Evolutionary conservation across 2,113 vertebrate species (phyloP), one percentile per base, ranked within the genome.

Genomic region (Corythaeola cristata): DNA sequence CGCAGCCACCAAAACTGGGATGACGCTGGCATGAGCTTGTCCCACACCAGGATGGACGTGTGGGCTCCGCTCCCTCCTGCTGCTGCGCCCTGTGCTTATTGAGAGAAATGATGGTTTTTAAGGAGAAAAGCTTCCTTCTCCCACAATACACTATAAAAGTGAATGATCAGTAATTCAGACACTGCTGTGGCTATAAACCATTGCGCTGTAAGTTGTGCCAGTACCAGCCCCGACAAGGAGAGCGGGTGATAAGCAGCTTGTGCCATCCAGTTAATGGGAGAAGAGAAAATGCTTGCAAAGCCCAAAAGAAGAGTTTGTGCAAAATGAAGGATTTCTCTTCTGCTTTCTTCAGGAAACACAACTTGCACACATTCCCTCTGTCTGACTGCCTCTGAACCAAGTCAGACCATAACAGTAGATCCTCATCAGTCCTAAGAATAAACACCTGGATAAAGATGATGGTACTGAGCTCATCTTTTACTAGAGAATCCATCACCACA

Each of bases 161-260:
- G 89, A 91, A 33, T 14, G 68, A 76, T 80, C 88, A 80, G 88
- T 62, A 44, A 83, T 86, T 87, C 85, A 76, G 53, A 44, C 0
- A 8, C 49, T 45, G 49, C 59, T 63, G 68, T 84, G 81, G 58
- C 24, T 52, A 76, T 84, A 95, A 95, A 91, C 41, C 52, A 53
- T 30, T 35, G 28, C 0, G 0, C 52, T 73, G 1, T 72, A 93
- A 91, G 82, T 84, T 73, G 49, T 44, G 72, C 37, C 26, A 47
- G 37, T 52, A 68, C 56, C 50, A 72, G 77, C 27, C 35, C 81
- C 81, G 85, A 60, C 73, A 87, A 63, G 93, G 58, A 80, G 37
- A 81, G 73, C 44, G 76, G 88, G 44, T 84, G 88, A 95, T 63
- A 44, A 93, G 95, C 63, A 80, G 73, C 68, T 76, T 68, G 45